phyloP scores from a whole-genome alignment of 2,113 vertebrate genomes.

The Phalacrocorax pelagicus region DNA sequence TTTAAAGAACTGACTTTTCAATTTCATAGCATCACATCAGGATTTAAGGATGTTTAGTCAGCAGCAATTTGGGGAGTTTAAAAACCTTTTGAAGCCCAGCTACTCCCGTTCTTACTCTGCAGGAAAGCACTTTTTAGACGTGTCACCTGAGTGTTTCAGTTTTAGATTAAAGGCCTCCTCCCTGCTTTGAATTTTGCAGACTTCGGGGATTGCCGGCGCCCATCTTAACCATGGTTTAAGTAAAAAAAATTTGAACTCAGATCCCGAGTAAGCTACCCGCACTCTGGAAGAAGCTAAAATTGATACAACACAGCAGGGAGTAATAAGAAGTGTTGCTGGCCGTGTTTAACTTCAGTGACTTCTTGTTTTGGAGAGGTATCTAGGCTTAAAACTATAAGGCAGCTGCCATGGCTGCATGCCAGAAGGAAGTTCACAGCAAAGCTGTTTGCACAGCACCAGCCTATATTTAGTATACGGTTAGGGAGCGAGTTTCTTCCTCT shows the following conservation, averaged over 20 bases:
- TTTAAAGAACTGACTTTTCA: neutral
- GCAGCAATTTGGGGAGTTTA: neutral
- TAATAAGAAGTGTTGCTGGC: neutral
- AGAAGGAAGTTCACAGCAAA: constrained; percentile 33
- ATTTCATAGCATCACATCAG: neutral
- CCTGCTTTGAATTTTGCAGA: neutral
- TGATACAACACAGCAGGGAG: neutral
- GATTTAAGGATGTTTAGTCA: neutral
- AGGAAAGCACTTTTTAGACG: neutral
- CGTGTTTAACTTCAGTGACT: neutral
- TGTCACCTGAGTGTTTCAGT: neutral
- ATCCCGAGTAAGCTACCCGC: neutral
- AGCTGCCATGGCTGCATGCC: constrained; percentile 7
- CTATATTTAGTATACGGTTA: constrained; percentile 29
- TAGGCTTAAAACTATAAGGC: neutral
- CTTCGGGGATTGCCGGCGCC: neutral
- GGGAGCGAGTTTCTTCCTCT: neutral
- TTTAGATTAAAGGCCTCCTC: constrained; percentile 16
- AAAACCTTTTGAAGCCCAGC: neutral
- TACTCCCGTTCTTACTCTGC: neutral
- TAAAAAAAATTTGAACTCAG: neutral
- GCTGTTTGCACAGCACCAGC: neutral
- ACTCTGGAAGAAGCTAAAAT: neutral
- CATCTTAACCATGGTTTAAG: neutral
- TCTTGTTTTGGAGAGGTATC: constrained; percentile 27